Percentiles rank a stretch among this genome's conserved stretches.
Evolutionary conservation across 1,140 invertebrate species (phyloP).

Genomic region (Caligus rogercresseyi): DNA sequence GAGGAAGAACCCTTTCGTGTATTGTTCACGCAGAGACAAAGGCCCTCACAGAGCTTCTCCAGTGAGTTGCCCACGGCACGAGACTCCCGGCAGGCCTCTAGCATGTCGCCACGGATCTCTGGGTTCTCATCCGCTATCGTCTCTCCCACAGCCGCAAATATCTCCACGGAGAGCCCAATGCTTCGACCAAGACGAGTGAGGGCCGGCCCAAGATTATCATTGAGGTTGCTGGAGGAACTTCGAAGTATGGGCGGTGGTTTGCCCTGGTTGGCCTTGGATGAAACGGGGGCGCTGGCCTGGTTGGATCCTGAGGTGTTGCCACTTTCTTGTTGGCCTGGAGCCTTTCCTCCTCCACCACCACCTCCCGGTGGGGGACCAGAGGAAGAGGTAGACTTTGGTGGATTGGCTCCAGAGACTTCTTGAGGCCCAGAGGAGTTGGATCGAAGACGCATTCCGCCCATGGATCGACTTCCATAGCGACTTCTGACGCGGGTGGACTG

Average conservation of each 20-base stretch:
- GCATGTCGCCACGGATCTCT: constrained; percentile 92
- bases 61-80: constrained; percentile 62
- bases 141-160: constrained; percentile 93
- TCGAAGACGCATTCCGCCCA: neutral
- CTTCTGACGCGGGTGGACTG: neutral
- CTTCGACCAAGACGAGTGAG: constrained; percentile 63
- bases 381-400: neutral
- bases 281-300: neutral
- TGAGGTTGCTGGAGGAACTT: neutral
- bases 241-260: neutral
- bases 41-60: neutral
- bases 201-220: neutral
- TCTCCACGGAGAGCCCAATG: constrained; percentile 84
- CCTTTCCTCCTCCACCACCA: neutral
- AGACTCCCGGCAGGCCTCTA: constrained; percentile 90
- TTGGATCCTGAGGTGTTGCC: neutral
- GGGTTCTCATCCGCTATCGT: constrained; percentile 94
- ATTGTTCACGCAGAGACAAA: neutral
- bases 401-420: neutral
- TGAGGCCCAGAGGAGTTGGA: neutral
- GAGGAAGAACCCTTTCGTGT: neutral
- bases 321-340: neutral
- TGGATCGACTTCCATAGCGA: neutral
- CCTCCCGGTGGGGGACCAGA: neutral
- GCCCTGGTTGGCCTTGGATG: neutral